Percentiles rank a stretch among this genome's conserved stretches.
Conservation (phyloP, 2,797 vertebrate species). For the Crypturellus tataupa region DNA sequence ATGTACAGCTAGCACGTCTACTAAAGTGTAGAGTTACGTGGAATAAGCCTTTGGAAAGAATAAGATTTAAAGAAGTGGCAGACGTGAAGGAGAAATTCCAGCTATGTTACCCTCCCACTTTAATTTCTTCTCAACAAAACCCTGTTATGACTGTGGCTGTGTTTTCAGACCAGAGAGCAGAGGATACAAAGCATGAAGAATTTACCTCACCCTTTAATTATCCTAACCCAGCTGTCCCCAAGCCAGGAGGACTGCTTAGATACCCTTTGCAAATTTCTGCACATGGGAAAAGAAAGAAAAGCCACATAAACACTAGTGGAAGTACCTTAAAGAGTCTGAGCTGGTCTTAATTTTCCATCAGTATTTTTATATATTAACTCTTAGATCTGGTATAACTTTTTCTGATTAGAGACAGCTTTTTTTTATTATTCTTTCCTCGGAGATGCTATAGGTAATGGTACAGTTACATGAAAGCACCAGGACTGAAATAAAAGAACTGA, state of each 20-base stretch:
- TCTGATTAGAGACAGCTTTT: background rate
- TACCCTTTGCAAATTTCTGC: background rate
- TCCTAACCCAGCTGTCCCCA: background rate
- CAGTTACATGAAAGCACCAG: background rate
- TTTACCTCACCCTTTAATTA: background rate
- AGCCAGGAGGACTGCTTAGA: background rate
- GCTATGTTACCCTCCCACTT: slow-evolving; percentile 55
- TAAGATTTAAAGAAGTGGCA: slow-evolving; percentile 26
- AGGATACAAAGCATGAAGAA: background rate
- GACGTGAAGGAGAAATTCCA: slow-evolving; percentile 68
- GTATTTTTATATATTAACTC: background rate
- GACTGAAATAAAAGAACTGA: slow-evolving; percentile 6
- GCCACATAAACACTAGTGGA: background rate
- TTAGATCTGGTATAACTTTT: background rate
- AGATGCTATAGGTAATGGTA: background rate
- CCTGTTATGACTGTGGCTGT: slow-evolving; percentile 41
- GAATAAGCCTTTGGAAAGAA: slow-evolving; percentile 31
- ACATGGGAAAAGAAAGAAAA: background rate
- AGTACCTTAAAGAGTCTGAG: background rate
- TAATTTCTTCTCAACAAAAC: slow-evolving; percentile 59
- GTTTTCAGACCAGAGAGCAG: slow-evolving; percentile 13
- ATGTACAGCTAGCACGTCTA: slow-evolving; percentile 37
- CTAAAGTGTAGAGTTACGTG: slow-evolving; percentile 28
- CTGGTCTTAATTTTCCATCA: background rate
- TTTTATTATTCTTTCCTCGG: background rate